These are phyloP conservation scores for Hypomecis atomaria DNA, from an alignment of 2,888 invertebrate genomes.

Conservation along the genomic window DNA sequence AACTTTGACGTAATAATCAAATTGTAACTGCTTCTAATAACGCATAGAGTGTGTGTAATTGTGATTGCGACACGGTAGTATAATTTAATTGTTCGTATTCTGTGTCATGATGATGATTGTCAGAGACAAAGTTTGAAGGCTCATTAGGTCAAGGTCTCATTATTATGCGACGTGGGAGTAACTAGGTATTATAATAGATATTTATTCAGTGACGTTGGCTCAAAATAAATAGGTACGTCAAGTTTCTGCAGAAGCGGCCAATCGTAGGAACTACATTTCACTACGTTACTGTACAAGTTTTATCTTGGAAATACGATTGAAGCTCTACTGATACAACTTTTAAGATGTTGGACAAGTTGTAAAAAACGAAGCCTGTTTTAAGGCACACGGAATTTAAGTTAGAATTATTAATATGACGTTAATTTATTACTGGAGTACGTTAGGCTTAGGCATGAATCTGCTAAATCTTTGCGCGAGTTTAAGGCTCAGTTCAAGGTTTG, in stretches of 20 bases:
- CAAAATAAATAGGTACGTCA: constrained; percentile 13
- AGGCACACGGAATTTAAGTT: constrained; percentile 27
- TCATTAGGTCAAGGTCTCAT: constrained; percentile 42
- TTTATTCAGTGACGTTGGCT: constrained; percentile 22
- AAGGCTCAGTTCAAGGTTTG: constrained; percentile 11
- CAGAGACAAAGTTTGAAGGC: constrained; percentile 30
- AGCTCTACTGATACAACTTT: neutral
- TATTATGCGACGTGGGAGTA: constrained; percentile 10
- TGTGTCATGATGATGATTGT: constrained; percentile 23
- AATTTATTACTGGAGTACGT: constrained; percentile 24
- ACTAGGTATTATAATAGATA: neutral
- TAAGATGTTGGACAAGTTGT: neutral
- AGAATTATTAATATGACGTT: constrained; percentile 20
- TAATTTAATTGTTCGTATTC: constrained; percentile 17
- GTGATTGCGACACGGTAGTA: constrained; percentile 28
- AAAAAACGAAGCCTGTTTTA: constrained; percentile 32
- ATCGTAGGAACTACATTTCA: neutral
- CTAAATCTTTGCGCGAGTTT: constrained; percentile 9
- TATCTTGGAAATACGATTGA: neutral
- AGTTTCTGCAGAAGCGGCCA: neutral
- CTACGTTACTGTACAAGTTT: neutral
- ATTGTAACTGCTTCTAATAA: constrained; percentile 11
- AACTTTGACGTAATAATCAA: constrained; percentile 18
- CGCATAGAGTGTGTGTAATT: constrained; percentile 4
- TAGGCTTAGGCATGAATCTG: constrained; percentile 56